phyloP scores from a whole-genome alignment of 2,888 invertebrate species.

The Rotaria sp. region DNA sequence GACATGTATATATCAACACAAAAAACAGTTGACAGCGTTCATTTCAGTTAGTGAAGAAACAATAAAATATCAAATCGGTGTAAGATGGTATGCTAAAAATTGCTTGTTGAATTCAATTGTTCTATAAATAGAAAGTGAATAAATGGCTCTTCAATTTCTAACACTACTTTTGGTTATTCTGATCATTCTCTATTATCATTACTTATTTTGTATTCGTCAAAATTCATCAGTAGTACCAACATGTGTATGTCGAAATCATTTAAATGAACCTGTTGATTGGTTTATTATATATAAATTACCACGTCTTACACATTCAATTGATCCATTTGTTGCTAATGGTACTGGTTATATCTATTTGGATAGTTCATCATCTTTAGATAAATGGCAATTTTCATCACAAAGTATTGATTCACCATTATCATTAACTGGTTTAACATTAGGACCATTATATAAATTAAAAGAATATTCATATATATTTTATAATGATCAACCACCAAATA shows the following conservation, averaged over 20 bases:
- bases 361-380: slow-evolving; percentile 6
- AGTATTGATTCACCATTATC: not conserved
- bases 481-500: slow-evolving; percentile 24
- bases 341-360: slow-evolving; percentile 18
- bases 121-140: too few species aligned
- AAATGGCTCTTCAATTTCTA: not conserved
- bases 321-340: not conserved
- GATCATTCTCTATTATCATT: not conserved
- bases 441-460: not conserved
- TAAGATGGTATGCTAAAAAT: too few species aligned
- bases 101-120: too few species aligned
- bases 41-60: too few species aligned
- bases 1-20: not conserved
- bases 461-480: not conserved
- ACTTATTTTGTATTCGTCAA: not conserved
- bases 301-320: not conserved
- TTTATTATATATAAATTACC: slow-evolving; percentile 26
- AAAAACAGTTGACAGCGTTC: too few species aligned
- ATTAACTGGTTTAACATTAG: slow-evolving; percentile 1
- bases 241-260: slow-evolving; percentile 24
- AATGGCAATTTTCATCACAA: not conserved
- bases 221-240: not conserved
- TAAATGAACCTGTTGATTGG: slow-evolving; percentile 3
- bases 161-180: not conserved
- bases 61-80: too few species aligned